Percentiles rank a stretch among this genome's conserved stretches.
Evolutionary conservation across 1,140 invertebrate genomes (phyloP).

Genomic region (Atopsyche davidsoni): DNA sequence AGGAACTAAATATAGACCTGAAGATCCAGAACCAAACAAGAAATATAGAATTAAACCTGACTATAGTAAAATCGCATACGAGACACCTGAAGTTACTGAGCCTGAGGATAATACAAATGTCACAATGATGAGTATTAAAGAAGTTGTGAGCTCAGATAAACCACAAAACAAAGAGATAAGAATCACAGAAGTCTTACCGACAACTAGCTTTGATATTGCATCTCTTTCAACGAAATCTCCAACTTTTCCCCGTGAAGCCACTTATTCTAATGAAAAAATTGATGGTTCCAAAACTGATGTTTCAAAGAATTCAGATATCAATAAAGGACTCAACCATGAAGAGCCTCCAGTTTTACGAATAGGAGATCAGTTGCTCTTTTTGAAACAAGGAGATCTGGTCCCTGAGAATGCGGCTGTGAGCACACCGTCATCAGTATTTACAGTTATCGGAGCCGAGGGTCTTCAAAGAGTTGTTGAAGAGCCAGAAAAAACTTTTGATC

Average conservation of each 20-base stretch:
- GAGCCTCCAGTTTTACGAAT: slow-evolving; percentile 39
- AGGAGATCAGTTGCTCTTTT: slow-evolving; percentile 39
- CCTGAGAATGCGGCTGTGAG: slow-evolving; percentile 35
- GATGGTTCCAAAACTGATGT: slow-evolving; percentile 32
- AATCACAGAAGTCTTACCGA: slow-evolving; percentile 44
- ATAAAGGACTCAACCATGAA: slow-evolving; percentile 31
- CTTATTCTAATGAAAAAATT: slow-evolving; percentile 39
- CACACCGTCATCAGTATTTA: slow-evolving; percentile 36
- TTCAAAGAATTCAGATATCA: slow-evolving; percentile 20
- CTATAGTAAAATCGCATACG: no score
- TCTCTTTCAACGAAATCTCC: slow-evolving; percentile 43
- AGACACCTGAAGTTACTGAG: no score
- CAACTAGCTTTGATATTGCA: slow-evolving; percentile 36
- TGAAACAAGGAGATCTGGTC: slow-evolving; percentile 37
- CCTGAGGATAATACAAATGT: slow-evolving; percentile 4
- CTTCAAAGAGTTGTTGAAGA: slow-evolving; percentile 36
- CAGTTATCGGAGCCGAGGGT: slow-evolving; percentile 41
- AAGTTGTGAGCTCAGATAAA: slow-evolving; percentile 44
- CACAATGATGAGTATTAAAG: slow-evolving; percentile 45
- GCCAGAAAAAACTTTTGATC: slow-evolving; percentile 28
- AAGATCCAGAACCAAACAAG: no score
- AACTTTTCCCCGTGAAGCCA: slow-evolving; percentile 40
- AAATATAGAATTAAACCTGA: no score
- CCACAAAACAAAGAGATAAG: slow-evolving; percentile 43
- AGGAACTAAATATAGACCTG: no score